phyloP scores from a whole-genome alignment of 1,140 invertebrate genomes.

The Drosophila equinoxialis region DNA sequence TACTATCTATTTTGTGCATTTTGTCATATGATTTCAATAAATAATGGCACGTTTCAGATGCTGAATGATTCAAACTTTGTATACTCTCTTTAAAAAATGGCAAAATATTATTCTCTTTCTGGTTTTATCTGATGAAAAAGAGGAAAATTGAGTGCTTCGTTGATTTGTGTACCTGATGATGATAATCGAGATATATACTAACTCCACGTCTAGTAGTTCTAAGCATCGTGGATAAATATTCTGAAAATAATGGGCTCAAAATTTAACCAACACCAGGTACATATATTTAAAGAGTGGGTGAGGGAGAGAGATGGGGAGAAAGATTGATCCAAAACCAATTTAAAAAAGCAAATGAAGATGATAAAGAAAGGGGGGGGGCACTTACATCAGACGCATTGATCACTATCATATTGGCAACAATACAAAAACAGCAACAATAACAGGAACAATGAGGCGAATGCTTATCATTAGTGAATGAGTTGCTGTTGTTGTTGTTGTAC shows the following conservation, averaged over 20 bases:
- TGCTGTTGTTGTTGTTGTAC: no score
- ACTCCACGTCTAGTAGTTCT: slow-evolving; percentile 54
- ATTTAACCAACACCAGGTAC: slow-evolving; percentile 2
- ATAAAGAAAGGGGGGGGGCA: slow-evolving; percentile 26
- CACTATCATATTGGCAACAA: slow-evolving; percentile 64
- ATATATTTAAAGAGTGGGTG: not conserved
- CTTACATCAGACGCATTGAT: slow-evolving; percentile 74
- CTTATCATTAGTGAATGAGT: slow-evolving; percentile 62
- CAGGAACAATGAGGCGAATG: slow-evolving; percentile 57
- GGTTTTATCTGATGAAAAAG: no score
- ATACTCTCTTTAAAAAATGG: no score
- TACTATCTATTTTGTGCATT: not conserved
- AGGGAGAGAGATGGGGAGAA: not conserved
- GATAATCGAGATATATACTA: slow-evolving; percentile 65
- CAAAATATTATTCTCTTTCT: no score
- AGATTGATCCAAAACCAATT: not conserved
- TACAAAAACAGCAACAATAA: slow-evolving; percentile 43
- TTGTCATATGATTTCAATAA: not conserved
- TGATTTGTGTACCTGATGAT: slow-evolving; percentile 58
- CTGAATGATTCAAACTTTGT: no score
- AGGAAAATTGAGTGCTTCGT: no score
- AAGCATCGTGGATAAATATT: slow-evolving; percentile 48
- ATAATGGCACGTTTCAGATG: no score
- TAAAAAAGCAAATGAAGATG: not conserved
- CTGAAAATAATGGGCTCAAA: slow-evolving; percentile 34